These are phyloP conservation scores for Sinopyrophorus schimmeli DNA, from an alignment of 2,888 invertebrate genomes.

Conservation along the genomic window DNA sequence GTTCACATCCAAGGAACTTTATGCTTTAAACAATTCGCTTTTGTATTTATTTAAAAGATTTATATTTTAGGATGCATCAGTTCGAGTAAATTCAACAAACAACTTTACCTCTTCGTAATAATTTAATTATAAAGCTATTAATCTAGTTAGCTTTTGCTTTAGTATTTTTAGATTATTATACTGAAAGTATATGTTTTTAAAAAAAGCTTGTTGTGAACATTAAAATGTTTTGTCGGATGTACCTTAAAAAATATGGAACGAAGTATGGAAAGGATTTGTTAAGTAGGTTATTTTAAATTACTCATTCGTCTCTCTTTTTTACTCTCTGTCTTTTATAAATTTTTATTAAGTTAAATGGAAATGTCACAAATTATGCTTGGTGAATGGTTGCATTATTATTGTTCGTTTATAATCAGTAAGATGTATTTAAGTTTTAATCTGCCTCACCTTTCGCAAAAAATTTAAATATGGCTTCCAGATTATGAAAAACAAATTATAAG, in stretches of 20 bases:
- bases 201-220: slow-evolving; percentile 25
- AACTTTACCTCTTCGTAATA: slow-evolving; percentile 24
- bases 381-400: slow-evolving; percentile 43
- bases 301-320: slow-evolving; percentile 2
- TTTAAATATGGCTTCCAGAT: no score
- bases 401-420: no score
- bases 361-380: slow-evolving; percentile 37
- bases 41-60: background rate
- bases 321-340: no score
- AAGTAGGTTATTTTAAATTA: no score
- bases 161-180: slow-evolving; percentile 22
- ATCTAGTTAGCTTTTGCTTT: slow-evolving; percentile 31
- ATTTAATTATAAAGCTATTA: slow-evolving; percentile 10
- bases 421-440: no score
- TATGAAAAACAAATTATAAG: no score
- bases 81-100: slow-evolving; percentile 8
- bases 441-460: no score
- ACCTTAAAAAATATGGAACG: slow-evolving; percentile 6
- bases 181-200: slow-evolving; percentile 17
- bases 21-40: background rate
- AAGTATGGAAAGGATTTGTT: no score
- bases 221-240: slow-evolving; percentile 19
- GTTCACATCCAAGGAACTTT: no score
- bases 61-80: background rate
- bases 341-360: no score